Conservation (phyloP, 2,888 invertebrate species). For the Zaprionus bogoriensis region DNA sequence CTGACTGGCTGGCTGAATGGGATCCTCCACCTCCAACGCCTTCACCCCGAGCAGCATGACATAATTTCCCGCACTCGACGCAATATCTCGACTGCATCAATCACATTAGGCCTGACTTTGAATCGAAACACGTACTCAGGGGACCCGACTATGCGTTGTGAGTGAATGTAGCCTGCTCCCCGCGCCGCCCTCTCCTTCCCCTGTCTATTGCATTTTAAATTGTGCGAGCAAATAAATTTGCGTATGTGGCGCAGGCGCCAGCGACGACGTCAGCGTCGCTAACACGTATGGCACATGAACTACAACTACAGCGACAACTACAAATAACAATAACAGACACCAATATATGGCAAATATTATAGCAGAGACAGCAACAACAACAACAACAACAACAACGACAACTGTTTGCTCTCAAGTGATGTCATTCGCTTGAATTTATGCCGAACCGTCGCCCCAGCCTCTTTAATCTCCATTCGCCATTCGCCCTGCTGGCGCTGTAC, state of each 20-base stretch:
- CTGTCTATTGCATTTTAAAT: constrained; percentile 44
- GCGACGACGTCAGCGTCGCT: constrained; percentile 48
- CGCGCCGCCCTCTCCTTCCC: background rate
- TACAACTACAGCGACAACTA: constrained; percentile 23
- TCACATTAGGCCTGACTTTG: constrained; percentile 57
- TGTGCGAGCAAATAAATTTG: constrained; percentile 50
- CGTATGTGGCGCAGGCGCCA: constrained; percentile 66
- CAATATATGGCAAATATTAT: constrained; percentile 16
- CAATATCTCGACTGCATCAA: constrained; percentile 57
- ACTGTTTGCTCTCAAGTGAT: constrained; percentile 58
- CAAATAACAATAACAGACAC: constrained; percentile 37
- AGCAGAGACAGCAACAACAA: background rate
- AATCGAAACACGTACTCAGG: constrained; percentile 47
- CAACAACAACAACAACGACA: constrained; percentile 1
- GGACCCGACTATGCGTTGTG: constrained; percentile 23
- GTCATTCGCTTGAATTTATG: constrained; percentile 66
- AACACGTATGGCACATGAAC: constrained; percentile 33
- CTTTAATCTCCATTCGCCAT: constrained; percentile 39
- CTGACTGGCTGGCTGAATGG: constrained; percentile 21
- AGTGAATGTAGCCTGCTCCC: background rate
- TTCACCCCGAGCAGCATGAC: too few relatives aligned
- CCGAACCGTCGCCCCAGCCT: constrained; percentile 35
- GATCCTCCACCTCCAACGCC: too few relatives aligned
- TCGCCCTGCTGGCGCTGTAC: constrained; percentile 38
- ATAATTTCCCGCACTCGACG: constrained; percentile 35